Percentiles rank a stretch among this genome's conserved stretches.
Conservation (phyloP, 2,113 vertebrate species). For the Tichodroma muraria region DNA sequence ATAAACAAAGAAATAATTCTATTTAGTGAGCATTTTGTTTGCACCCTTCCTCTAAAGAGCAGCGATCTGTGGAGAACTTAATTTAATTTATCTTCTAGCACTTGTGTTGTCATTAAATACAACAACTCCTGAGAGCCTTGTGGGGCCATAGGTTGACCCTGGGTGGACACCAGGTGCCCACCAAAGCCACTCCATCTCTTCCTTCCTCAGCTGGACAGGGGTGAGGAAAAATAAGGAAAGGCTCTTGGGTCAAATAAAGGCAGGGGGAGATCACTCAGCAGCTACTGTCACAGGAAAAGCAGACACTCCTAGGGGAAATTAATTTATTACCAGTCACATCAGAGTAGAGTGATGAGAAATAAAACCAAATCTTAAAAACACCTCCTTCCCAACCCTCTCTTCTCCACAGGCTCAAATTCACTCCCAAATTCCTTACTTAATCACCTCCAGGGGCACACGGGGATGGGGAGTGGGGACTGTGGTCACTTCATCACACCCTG, state of each 20-base stretch:
- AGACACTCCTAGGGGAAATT: not conserved
- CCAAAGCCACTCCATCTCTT: not conserved
- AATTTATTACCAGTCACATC: not conserved
- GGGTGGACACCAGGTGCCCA: not conserved
- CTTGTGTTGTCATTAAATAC: not conserved
- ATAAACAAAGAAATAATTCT: not conserved
- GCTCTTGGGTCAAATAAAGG: not conserved
- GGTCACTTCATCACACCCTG: accelerated
- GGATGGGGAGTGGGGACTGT: not conserved
- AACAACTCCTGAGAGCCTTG: not conserved
- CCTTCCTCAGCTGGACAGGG: not conserved
- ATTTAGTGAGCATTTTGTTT: not conserved
- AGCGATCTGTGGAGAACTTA: not conserved
- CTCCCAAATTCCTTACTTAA: not conserved
- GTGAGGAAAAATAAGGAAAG: not conserved
- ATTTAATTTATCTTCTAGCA: not conserved
- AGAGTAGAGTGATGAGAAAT: not conserved
- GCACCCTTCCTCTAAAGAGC: not conserved
- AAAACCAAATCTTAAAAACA: not conserved
- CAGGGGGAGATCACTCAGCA: not conserved
- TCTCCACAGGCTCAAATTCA: not conserved
- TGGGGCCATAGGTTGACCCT: not conserved
- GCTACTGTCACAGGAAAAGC: accelerated
- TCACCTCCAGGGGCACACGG: too few species aligned
- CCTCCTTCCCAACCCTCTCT: not conserved